A percentile compares a stretch with the other conserved stretches of the same genome.
phyloP scores from a whole-genome alignment of 2,888 invertebrate species.

The Apomyelois bistriatella region DNA sequence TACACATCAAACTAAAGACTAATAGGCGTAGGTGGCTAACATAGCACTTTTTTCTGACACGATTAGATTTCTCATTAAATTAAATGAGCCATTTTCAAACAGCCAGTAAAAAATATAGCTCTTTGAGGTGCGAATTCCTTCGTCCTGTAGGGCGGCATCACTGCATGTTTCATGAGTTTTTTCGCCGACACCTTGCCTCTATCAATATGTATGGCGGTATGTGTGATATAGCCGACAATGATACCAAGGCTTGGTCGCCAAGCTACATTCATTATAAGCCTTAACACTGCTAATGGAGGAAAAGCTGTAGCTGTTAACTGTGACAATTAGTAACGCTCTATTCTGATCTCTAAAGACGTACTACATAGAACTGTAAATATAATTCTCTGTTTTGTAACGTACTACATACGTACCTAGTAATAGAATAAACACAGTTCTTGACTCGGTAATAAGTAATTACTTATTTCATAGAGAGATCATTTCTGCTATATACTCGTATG shows the following conservation, averaged over 20 bases:
- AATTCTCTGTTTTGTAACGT: too few species aligned
- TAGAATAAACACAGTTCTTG: background rate
- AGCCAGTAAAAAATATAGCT: conserved; percentile 56
- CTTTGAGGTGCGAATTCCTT: conserved; percentile 66
- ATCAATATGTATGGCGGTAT: conserved; percentile 70
- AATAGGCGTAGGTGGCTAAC: conserved; percentile 11
- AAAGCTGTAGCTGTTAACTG: background rate
- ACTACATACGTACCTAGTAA: too few species aligned
- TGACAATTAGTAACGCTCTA: background rate
- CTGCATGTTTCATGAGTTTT: conserved; percentile 77
- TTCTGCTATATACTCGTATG: background rate
- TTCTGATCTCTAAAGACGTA: background rate
- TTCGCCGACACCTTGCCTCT: conserved; percentile 70
- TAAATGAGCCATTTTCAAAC: conserved; percentile 66
- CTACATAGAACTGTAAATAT: too few species aligned
- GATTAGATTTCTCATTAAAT: conserved; percentile 61
- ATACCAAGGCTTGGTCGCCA: conserved; percentile 7
- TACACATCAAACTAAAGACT: conserved; percentile 3
- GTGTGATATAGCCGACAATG: conserved; percentile 60
- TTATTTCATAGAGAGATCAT: background rate
- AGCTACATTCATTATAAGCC: background rate
- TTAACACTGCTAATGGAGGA: background rate
- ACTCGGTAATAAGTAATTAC: background rate
- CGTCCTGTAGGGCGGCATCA: conserved; percentile 68
- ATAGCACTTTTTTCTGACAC: conserved; percentile 8